Percentiles rank a stretch among this genome's conserved stretches.
Conservation (phyloP, 1,140 invertebrate species). For the Papilio xuthus region DNA sequence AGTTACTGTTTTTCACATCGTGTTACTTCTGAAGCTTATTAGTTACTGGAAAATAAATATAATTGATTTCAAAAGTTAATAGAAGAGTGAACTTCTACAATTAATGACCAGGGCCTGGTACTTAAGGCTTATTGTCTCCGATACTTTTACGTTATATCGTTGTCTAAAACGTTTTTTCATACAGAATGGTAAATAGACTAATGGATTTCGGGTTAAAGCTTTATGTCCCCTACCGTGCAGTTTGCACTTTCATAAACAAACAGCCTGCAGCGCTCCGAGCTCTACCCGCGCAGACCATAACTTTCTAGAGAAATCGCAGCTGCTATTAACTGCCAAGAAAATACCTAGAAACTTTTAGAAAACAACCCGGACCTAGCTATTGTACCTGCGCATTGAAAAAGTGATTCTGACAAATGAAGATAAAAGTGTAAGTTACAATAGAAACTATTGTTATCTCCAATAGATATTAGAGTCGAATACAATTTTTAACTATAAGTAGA, state of each 20-base stretch:
- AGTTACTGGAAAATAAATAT: too few species aligned
- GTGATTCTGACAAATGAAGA: not conserved
- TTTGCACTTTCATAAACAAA: conserved; percentile 19
- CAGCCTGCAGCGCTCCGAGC: not conserved
- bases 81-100: too few species aligned
- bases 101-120: too few species aligned
- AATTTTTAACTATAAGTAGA: not conserved
- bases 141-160: not conserved
- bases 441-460: not conserved
- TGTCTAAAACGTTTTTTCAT: not conserved
- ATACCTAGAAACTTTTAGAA: conserved; percentile 23
- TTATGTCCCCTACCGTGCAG: not conserved
- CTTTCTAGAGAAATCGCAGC: conserved; percentile 20
- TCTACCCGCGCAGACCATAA: not conserved
- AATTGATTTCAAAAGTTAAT: too few species aligned
- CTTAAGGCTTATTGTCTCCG: too few species aligned
- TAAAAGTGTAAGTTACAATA: not conserved
- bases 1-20: too few species aligned
- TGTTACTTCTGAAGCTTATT: too few species aligned
- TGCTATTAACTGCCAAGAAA: conserved; percentile 8
- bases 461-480: not conserved
- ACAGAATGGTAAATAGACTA: not conserved
- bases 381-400: conserved; percentile 7
- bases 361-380: conserved; percentile 12
- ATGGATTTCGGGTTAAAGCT: not conserved